These are phyloP conservation scores for Siphonodentalium dalli DNA, from an alignment of 2,888 invertebrate species.

Conservation along the genomic window DNA sequence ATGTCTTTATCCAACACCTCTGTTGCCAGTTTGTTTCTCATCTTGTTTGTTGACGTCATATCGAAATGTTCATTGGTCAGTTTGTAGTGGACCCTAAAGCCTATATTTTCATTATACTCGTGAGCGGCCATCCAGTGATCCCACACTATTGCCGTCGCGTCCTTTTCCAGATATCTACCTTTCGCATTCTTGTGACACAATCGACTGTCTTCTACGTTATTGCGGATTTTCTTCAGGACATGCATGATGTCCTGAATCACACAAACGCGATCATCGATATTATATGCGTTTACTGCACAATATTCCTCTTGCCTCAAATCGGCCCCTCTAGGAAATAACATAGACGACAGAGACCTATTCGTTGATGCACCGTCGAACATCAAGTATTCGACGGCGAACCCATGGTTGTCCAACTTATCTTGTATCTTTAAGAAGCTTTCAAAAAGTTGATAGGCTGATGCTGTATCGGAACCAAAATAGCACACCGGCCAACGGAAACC, in stretches of 20 bases:
- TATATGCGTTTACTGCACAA: not conserved
- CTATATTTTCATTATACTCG: too few relatives aligned
- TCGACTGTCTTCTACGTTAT: too few relatives aligned
- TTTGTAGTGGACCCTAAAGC: too few relatives aligned
- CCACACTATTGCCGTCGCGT: too few relatives aligned
- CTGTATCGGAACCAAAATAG: slow-evolving; percentile 14
- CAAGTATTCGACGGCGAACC: slow-evolving; percentile 10
- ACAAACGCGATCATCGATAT: not conserved
- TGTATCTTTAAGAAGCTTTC: slow-evolving; percentile 8
- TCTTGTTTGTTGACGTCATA: too few relatives aligned
- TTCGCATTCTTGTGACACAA: too few relatives aligned
- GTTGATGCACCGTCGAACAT: slow-evolving; percentile 16
- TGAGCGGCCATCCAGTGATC: too few relatives aligned
- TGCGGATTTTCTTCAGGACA: slow-evolving; percentile 8
- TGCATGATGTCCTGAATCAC: slow-evolving; percentile 16
- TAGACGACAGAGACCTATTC: slow-evolving; percentile 9
- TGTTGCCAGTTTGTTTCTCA: too few relatives aligned
- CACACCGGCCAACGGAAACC: slow-evolving; percentile 22
- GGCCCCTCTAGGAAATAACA: slow-evolving; percentile 8
- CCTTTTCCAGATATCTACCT: too few relatives aligned
- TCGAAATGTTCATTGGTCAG: too few relatives aligned
- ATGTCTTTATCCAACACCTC: too few relatives aligned
- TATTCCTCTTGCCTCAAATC: too few relatives aligned
- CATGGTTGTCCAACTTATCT: slow-evolving; percentile 5
- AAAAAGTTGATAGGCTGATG: slow-evolving; percentile 10